Base-by-base conservation (phyloP, 1,140 invertebrate species). In the Pogonomyrmex barbatus region DNA sequence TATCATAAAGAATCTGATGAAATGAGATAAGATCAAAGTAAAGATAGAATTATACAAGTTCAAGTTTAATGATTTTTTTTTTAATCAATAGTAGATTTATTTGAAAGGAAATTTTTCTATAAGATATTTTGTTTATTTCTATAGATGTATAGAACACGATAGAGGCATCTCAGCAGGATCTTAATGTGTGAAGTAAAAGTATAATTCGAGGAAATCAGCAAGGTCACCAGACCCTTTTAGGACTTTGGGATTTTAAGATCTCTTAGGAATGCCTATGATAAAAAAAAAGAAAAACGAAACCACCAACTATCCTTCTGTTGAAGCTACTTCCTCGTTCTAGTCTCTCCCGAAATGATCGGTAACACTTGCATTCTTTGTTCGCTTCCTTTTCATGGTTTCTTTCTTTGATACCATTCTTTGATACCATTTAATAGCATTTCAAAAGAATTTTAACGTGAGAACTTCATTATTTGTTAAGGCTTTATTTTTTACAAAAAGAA, bases 271-370 rank as follows among this genome's bases (percentile, higher is more conserved):
- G 88, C 73, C 67, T 50, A 62, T 83, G 68, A 60, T 83, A 73
- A 73, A 82, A 42, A 79, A 63, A 63, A 76, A 58, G 24, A 42
- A 50, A 65, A 87, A 65, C 33, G 75, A 91, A 88, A 89, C 86
- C 76, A 9, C 73, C 86, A 85, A 88, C 91, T 90, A 91, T 91
- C 79, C 79, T 91, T 75, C 79, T 75, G 73, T 45, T 67, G 70
- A 52, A 78, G 86, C 88, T 90, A 92, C 92, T 93, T 93, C 92
- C 92, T 92, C 88, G 88, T 92, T 88, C 87, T 89, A 90, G 33
- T 30, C 68, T 77, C 83, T 86, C 77, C 17, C n/a, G 73, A n/a
- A 47, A n/a, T 52, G 30, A 42, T 33, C 33, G 62, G 39, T 68
- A 87, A 58, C 65, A 71, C 79, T 78, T 81, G 70, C 62, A 77